Evolutionary conservation across 2,113 vertebrate genomes (phyloP), one percentile per base, ranked within the genome.

Genomic region (Picathartes gymnocephalus): DNA sequence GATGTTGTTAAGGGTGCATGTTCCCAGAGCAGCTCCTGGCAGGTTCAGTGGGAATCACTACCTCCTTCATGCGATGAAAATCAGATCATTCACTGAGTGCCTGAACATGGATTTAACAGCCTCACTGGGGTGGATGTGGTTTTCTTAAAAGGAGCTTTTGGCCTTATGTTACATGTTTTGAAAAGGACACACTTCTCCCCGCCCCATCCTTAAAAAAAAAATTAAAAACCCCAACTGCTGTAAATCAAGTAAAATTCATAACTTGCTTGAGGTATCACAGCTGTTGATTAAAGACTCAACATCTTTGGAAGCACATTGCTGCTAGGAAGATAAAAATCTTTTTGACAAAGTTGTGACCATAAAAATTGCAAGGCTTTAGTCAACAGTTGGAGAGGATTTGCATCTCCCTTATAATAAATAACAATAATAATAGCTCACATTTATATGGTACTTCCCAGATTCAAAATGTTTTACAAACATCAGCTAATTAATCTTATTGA

Each of bases 221-320:
- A 69, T 91, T 64, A 72, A 96, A 92, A 81, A 56, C 39, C 39
- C 7, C 60, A 95, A 77, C 86, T 97, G 88, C 90, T 94, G 93
- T 98, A 98, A 98, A 98, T 98, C 97, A 97, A 94, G 42, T 79
- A 97, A 97, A 97, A 97, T 97, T 97, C 96, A 95, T 97, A 97
- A 97, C 96, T 97, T 96, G 97, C 97, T 98, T 82, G 97, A 97
- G 97, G 97, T 97, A 30, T 92, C 97, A 89, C 97, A 98, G 97
- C 97, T 98, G 98, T 94, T 98, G 98, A 98, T 98, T 98, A 98
- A 98, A 97, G 91, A 94, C 93, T 97, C 72, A 76, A 86, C 93
- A 96, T 97, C 94, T 97, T 97, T 95, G 92, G 95, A 90, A 98
- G 90, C 70, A 61, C 45, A 74, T 95, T 94, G 95, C 92, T 98